Evolutionary conservation across 1,140 invertebrate genomes (phyloP).

Genomic region (Thaumatotibia leucotreta): DNA sequence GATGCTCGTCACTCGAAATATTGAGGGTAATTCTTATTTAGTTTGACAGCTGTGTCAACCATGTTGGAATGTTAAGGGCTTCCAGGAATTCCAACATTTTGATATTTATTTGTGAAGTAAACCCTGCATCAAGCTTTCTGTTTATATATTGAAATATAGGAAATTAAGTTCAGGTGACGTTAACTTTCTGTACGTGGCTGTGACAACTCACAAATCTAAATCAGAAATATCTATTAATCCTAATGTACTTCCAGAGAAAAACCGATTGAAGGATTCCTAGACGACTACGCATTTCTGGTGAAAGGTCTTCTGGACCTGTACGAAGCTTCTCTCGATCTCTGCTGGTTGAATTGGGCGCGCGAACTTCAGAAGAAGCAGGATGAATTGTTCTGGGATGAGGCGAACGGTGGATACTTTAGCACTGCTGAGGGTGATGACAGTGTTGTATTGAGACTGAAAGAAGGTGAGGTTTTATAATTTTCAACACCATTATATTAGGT

Average conservation of each 20-base stretch:
- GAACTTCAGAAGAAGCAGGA: constrained; percentile 90
- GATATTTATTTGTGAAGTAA: too few species aligned
- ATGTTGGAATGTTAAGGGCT: too few species aligned
- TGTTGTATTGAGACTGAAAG: constrained; percentile 88
- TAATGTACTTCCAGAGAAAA: constrained; percentile 48
- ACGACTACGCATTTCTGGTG: constrained; percentile 95
- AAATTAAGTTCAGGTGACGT: too few species aligned
- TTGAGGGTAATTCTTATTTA: background rate
- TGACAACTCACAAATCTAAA: too few species aligned
- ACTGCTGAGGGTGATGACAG: constrained; percentile 82
- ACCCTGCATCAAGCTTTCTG: too few species aligned
- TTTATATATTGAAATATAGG: too few species aligned
- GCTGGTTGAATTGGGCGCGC: constrained; percentile 88
- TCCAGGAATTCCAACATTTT: too few species aligned
- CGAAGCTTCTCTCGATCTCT: constrained; percentile 86
- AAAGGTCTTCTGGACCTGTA: constrained; percentile 92
- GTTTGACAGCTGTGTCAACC: background rate
- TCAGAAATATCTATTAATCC: background rate
- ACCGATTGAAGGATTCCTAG: constrained; percentile 90
- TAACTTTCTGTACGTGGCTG: too few species aligned
- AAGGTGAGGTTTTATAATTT: constrained; percentile 78
- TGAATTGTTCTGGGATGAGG: constrained; percentile 89
- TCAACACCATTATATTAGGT: too few species aligned
- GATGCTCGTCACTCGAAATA: too few species aligned
- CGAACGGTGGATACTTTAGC: constrained; percentile 87